These are phyloP conservation scores for Pammene fasciana DNA, from an alignment of 2,888 invertebrate species.

Conservation along the genomic window DNA sequence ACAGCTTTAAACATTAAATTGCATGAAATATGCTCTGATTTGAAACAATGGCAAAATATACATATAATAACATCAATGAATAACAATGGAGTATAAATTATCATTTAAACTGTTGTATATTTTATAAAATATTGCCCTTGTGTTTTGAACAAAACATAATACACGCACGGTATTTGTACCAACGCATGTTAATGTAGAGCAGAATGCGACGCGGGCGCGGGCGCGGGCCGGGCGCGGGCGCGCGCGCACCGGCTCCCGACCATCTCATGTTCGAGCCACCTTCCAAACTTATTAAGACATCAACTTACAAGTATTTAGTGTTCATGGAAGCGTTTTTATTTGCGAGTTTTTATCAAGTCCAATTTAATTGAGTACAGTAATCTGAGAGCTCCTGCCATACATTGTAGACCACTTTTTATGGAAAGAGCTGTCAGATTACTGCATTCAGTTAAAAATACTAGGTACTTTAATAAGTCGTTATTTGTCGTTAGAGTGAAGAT, in stretches of 20 bases:
- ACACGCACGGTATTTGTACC: conserved; percentile 64
- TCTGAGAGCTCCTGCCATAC: too few relatives aligned
- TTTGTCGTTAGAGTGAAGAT: too few relatives aligned
- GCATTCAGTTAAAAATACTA: too few relatives aligned
- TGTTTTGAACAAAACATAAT: conserved; percentile 66
- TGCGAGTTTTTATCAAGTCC: too few relatives aligned
- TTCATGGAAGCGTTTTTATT: too few relatives aligned
- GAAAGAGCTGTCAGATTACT: too few relatives aligned
- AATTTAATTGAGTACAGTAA: too few relatives aligned
- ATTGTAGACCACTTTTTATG: too few relatives aligned
- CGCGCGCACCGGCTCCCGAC: background rate
- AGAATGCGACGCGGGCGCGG: conserved; percentile 5
- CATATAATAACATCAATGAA: conserved; percentile 84
- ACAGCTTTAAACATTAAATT: conserved; percentile 75
- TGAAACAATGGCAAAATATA: conserved; percentile 84
- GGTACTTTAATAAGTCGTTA: too few relatives aligned
- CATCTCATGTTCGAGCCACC: background rate
- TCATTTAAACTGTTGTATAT: conserved; percentile 83
- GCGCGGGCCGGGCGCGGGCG: background rate
- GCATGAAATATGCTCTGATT: conserved; percentile 84
- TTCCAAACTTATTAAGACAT: background rate
- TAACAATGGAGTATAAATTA: conserved; percentile 84
- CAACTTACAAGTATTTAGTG: background rate
- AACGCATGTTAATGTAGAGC: conserved; percentile 55
- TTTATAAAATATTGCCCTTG: conserved; percentile 81